These are phyloP conservation scores for Dioctria rufipes DNA, from an alignment of 2,888 invertebrate genomes.

Conservation along the genomic window DNA sequence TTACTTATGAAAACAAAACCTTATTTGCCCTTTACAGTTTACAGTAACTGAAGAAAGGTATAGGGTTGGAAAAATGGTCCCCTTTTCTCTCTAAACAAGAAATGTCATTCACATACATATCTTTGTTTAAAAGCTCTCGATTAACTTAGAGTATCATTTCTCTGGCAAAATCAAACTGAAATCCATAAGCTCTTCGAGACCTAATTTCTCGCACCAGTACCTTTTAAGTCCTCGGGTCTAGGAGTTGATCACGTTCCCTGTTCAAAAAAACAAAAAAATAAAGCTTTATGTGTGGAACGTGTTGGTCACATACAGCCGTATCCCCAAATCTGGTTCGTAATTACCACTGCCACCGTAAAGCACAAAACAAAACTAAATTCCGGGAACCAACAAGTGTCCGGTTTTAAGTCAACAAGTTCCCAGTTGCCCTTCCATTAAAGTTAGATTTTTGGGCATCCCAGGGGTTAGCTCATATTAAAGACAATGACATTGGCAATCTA, in stretches of 20 bases:
- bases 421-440: conserved; percentile 51
- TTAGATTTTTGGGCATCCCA: conserved; percentile 46
- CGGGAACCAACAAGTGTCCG: conserved; percentile 50
- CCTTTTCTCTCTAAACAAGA: not conserved
- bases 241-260: conserved; percentile 55
- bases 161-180: conserved; percentile 25
- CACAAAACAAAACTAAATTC: conserved; percentile 49
- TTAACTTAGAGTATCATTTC: conserved; percentile 29
- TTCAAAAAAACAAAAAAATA: conserved; percentile 6
- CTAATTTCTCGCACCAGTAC: conserved; percentile 34
- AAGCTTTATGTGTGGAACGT: conserved; percentile 57
- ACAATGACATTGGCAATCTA: conserved; percentile 48
- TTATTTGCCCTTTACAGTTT: no score
- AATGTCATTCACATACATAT: not conserved
- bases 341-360: conserved; percentile 33
- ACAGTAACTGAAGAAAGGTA: no score
- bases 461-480: conserved; percentile 43
- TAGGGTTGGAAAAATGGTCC: not conserved
- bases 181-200: conserved; percentile 34
- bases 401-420: conserved; percentile 51
- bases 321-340: conserved; percentile 34
- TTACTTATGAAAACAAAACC: no score
- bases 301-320: conserved; percentile 54
- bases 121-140: conserved; percentile 2
- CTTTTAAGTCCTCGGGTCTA: conserved; percentile 49